Evolutionary conservation across 2,888 invertebrate species (phyloP), one percentile per base, ranked within the genome.

Genomic region (Geotrupes spiniger): DNA sequence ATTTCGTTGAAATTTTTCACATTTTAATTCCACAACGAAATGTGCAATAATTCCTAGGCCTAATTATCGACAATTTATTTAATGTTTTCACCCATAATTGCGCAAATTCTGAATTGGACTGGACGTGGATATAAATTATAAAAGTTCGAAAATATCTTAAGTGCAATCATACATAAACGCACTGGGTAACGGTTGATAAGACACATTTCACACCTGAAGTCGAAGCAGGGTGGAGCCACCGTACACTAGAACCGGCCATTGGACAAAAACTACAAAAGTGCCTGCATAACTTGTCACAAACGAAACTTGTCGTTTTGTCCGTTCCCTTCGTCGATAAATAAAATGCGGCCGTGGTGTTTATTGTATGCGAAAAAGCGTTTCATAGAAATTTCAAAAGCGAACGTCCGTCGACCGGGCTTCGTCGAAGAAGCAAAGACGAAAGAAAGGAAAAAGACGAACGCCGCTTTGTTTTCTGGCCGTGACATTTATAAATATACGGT

Each of bases 141-240:
- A 6, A 21, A 21, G 21, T n/a, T n/a, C n/a, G 21, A 21, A 21
- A 21, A 21, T 4, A 21, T 33, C 11, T 14, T 33, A 33, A 33
- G 15, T 14, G 33, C 33, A 33, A 33, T 33, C 11, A 14, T 15
- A 33, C 9, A 10, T 33, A 4, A 10, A 33, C 33, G 11, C 33
- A 33, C 33, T 10, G 10, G 12, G 21, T 21, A 4, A 4, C 21
- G 6, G 21, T 6, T 4, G 21, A 21, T 21, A 21, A 21, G 21
- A 21, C 21, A n/a, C n/a, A 12, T 12, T 57, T 57, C 52, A 57
- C 57, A 57, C 57, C 55, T 57, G 53, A 55, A 47, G 40, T 52
- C 51, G 38, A 53, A 51, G 50, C 51, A 49, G 57, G 57, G 57
- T 57, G 57, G 57, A 55, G 57, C 52, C 52, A 57, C 25, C 33